Percentiles rank a stretch among this genome's conserved stretches.
Evolutionary conservation across 2,797 vertebrate genomes (phyloP).

Genomic region (Sylvilagus floridanus): DNA sequence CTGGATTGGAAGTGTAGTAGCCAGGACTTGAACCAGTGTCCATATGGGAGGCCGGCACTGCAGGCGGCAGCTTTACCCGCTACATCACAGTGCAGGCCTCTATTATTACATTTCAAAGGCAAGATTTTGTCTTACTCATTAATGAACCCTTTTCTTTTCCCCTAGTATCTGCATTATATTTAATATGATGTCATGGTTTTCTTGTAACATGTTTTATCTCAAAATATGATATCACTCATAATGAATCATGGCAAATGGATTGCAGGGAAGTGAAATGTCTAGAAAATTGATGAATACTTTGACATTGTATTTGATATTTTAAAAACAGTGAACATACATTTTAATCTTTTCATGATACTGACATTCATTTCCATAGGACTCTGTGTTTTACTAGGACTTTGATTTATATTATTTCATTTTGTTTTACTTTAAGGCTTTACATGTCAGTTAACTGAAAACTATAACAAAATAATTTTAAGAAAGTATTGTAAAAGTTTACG

Average conservation of each 20-base stretch:
- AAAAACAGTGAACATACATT: neutral
- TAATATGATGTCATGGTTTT: neutral
- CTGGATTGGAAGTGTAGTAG: no score
- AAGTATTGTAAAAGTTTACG: neutral
- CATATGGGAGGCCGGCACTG: no score
- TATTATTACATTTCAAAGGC: neutral
- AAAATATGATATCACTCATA: neutral
- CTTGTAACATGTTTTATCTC: neutral
- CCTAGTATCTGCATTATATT: neutral
- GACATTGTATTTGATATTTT: neutral
- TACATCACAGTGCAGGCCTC: no score
- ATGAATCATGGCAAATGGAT: neutral
- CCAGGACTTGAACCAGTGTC: no score
- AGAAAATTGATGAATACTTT: slow-evolving; percentile 41
- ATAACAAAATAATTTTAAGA: slow-evolving; percentile 31
- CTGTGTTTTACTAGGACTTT: neutral
- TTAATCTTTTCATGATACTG: neutral
- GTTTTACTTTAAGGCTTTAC: slow-evolving; percentile 15
- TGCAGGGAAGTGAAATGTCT: neutral
- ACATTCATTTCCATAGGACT: neutral
- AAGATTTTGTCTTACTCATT: neutral
- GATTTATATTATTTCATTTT: slow-evolving; percentile 15
- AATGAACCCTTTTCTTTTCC: neutral
- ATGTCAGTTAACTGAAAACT: neutral
- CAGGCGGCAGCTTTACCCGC: no score